Base-by-base conservation (phyloP, 1,140 invertebrate species). In the Papilio machaon region DNA sequence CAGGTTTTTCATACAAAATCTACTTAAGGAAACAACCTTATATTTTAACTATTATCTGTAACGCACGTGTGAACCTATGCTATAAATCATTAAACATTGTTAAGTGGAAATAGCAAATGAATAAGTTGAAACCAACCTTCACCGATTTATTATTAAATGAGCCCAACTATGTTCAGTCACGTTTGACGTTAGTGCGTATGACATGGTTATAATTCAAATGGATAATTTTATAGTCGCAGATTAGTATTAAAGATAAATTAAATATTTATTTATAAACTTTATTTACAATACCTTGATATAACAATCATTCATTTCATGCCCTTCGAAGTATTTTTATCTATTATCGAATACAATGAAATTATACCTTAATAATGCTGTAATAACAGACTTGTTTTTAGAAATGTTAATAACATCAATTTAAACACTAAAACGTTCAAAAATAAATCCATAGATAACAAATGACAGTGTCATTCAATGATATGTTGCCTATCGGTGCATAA, bases 131-230 rank as follows among this genome's bases (percentile, higher is more conserved):
- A 43, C 77, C 38, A 79, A 73, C 81, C 81, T 82, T 82, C 81
- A 79, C 81, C 81, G 81, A 79, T 82, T 78, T 82, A 54, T 67
- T 38, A 64, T 79, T 79, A 78, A 78, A 60, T n/a, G 77, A 64
- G 77, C 77, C 77, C 77, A 23, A 58, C 77, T 79, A 79, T 79
- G 77, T 79, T 58, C 58, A 79, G 77, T 79, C 77, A 79, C 77
- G 77, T 79, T 79, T 79, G 77, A 79, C 58, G 77, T 79, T 70
- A 47, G 23, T 64, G 46, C 8, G 60, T 64, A 67, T 46, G 77
- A 79, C 77, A 79, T 64, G 77, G 77, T 38, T 64, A 79, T 79
- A 79, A 79, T 46, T 79, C 54, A 79, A 38, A 46, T 30, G 54
- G 77, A 79, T 79, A 64, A 79, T 67, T 79, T 79, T 67, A 79